Base-by-base conservation (phyloP, 2,888 invertebrate genomes). In the Brenthis ino region DNA sequence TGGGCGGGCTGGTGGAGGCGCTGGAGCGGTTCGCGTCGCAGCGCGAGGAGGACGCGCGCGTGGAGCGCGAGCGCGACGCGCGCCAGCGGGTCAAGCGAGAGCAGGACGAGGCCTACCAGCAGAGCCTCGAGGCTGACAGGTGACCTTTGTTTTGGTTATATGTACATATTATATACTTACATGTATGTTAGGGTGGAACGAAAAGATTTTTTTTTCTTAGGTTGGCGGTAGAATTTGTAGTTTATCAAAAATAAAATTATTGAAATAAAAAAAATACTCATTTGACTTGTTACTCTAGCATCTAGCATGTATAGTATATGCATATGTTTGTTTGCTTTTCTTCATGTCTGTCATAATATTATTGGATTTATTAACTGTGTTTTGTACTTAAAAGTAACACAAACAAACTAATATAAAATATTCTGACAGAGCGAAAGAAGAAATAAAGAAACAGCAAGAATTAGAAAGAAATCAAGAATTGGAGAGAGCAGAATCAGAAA, bases 91-190 rank as follows among this genome's bases (percentile, higher is more conserved):
- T 99, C 65, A 98, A 98, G 88, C 94, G 95, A 79, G 98, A 99
- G 86, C 99, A 99, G 91, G 98, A 99, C 91, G 95, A 96, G 85
- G 99, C 99, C 0, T 99, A 98, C 89, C 96, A 97, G 85, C 96
- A 95, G 82, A 98, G 98, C 77, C 94, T 99, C 66, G 96, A 96
- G 82, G 96, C 95, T 0, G 98, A 98, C 87, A 95, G 96, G 95
- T 95, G 81, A 76, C 63, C 6, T 60, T 53, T 14, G 50, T 48
- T 28, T 11, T 55, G 4, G 5, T 50, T n/a, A 28, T 28, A 3
- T 24, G 24, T 24, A 24, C 24, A 24, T 3, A 3, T 4, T 28
- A 28, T 4, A 28, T 28, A 28, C 28, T 4, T 28, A 4, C 4
- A 28, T 3, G 5, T 28, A 28, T 24, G 3, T 24, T 24, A 28